Percentiles rank a stretch among this genome's conserved stretches.
These are phyloP conservation scores for Poeciliopsis turrubarensis DNA, from an alignment of 2,113 vertebrate species.

Conservation along the genomic window DNA sequence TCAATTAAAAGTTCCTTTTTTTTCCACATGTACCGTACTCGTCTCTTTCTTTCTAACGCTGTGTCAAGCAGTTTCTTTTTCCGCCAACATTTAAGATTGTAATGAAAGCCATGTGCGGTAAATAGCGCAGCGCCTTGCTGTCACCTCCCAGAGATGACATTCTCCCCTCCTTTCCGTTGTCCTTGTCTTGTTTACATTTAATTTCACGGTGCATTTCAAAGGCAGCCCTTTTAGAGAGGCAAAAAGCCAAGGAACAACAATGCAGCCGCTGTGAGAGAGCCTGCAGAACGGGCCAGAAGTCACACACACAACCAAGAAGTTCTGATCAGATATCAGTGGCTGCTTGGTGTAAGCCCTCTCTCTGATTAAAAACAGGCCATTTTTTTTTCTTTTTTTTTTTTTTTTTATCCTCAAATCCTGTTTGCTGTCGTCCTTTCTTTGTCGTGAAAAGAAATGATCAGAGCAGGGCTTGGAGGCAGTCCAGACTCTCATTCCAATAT, in stretches of 20 bases:
- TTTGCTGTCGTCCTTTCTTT: slow-evolving; percentile 53
- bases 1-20: not conserved
- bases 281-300: slow-evolving; percentile 13
- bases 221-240: slow-evolving; percentile 30
- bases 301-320: slow-evolving; percentile 1
- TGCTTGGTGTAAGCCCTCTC: slow-evolving; percentile 36
- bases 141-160: slow-evolving; percentile 57
- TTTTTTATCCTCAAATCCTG: slow-evolving; percentile 42
- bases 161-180: slow-evolving; percentile 35
- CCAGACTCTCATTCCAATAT: slow-evolving; percentile 62
- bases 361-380: slow-evolving; percentile 38
- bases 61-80: slow-evolving; percentile 40
- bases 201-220: slow-evolving; percentile 45
- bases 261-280: slow-evolving; percentile 25
- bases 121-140: slow-evolving; percentile 36
- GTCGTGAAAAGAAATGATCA: slow-evolving; percentile 64
- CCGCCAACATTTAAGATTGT: slow-evolving; percentile 39
- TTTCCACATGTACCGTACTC: not conserved
- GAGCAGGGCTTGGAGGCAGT: slow-evolving; percentile 54
- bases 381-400: slow-evolving; percentile 49
- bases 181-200: slow-evolving; percentile 55
- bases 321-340: slow-evolving; percentile 33
- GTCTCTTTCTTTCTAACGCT: slow-evolving; percentile 5
- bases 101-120: slow-evolving; percentile 53
- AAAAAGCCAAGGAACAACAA: slow-evolving; percentile 58